These are phyloP conservation scores for Nylanderia fulva DNA, from an alignment of 1,140 invertebrate species.

Conservation along the genomic window DNA sequence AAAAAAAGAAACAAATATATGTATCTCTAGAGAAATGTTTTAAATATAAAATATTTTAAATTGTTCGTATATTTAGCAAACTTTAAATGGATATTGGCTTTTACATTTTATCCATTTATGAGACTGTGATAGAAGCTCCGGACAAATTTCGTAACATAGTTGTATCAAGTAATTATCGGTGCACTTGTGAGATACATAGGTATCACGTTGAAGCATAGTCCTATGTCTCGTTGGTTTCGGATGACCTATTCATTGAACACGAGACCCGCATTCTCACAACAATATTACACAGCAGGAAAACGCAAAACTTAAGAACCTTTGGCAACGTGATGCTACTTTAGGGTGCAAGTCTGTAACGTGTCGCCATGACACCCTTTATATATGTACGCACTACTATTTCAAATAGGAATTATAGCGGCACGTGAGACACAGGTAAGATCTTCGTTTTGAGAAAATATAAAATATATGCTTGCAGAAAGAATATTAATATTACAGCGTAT, in stretches of 20 bases:
- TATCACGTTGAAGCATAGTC: constrained; percentile 9
- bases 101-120: not conserved
- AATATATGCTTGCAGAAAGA: not conserved
- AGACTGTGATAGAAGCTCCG: not conserved
- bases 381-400: constrained; percentile 13
- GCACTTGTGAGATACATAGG: not conserved
- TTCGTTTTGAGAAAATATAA: not conserved
- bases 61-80: not conserved
- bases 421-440: constrained; percentile 35
- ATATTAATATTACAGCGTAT: not conserved
- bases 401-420: constrained; percentile 44
- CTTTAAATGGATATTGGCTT: not conserved
- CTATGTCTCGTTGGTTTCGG: constrained; percentile 42
- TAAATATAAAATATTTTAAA: not conserved
- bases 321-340: constrained; percentile 58
- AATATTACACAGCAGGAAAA: constrained; percentile 22
- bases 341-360: constrained; percentile 33
- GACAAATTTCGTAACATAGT: constrained; percentile 5
- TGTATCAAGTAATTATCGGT: constrained; percentile 29
- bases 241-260: constrained; percentile 49
- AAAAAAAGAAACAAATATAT: not conserved
- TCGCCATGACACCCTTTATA: constrained; percentile 62
- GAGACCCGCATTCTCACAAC: constrained; percentile 32
- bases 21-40: too few species aligned
- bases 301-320: constrained; percentile 56